Percentiles rank a stretch among this genome's conserved stretches.
These are phyloP conservation scores for Yasuhikotakia modesta DNA, from an alignment of 2,797 vertebrate species.

Conservation along the genomic window DNA sequence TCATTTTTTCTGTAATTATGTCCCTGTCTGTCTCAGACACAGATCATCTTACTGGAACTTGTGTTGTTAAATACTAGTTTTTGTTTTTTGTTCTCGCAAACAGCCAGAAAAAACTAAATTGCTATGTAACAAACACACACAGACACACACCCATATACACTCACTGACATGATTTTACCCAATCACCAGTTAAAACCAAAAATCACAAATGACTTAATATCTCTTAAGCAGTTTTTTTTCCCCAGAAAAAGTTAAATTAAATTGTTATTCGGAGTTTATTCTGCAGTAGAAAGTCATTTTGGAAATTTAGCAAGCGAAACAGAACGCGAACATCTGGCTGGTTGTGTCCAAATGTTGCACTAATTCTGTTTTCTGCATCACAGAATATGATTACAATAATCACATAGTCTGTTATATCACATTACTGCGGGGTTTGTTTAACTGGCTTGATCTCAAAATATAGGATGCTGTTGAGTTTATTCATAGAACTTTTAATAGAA, in stretches of 20 bases:
- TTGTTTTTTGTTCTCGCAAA: neutral
- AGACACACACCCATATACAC: slow-evolving; percentile 22
- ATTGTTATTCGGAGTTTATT: neutral
- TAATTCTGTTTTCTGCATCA: slow-evolving; percentile 21
- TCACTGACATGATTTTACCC: neutral
- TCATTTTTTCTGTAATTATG: slow-evolving; percentile 20
- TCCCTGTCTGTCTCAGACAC: neutral
- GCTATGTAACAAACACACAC: slow-evolving; percentile 1
- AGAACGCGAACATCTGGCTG: neutral
- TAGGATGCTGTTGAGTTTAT: neutral
- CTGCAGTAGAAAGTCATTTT: neutral
- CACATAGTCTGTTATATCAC: slow-evolving; percentile 48
- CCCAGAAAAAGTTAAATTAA: neutral
- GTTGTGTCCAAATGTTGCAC: neutral
- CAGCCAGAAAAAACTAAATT: neutral
- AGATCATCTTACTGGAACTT: slow-evolving; percentile 14
- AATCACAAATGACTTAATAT: neutral
- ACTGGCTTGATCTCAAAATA: slow-evolving; percentile 31
- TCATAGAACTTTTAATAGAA: slow-evolving; percentile 22
- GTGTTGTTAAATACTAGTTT: slow-evolving; percentile 14
- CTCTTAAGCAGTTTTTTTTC: neutral
- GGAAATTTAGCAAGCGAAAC: no score
- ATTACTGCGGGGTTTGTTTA: slow-evolving; percentile 48
- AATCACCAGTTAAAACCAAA: neutral
- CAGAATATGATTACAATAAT: slow-evolving; percentile 50